A percentile compares a stretch with the other conserved stretches of the same genome.
Conservation (phyloP, 2,797 vertebrate species). For the Heteromormyrus szaboi region DNA sequence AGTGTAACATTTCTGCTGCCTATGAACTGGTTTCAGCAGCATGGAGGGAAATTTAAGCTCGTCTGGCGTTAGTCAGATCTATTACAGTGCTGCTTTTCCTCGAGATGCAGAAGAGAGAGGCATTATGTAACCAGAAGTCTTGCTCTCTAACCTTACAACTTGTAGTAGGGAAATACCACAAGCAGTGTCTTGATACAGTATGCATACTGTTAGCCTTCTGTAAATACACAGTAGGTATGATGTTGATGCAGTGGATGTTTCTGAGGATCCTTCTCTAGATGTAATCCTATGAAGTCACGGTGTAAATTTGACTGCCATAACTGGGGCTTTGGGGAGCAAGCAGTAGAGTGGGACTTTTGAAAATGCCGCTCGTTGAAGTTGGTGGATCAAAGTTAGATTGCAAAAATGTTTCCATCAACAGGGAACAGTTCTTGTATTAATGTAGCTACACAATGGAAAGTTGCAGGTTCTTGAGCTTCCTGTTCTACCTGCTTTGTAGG, state of each 20-base stretch:
- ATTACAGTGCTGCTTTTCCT: constrained; percentile 53
- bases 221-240: neutral
- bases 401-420: neutral
- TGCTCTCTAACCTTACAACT: constrained; percentile 24
- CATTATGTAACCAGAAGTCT: constrained; percentile 46
- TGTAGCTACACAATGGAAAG: neutral
- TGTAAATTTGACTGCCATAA: neutral
- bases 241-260: neutral
- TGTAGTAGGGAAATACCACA: neutral
- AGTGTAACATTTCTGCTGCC: neutral
- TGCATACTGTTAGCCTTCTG: neutral
- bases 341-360: neutral
- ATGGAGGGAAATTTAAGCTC: constrained; percentile 54
- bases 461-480: neutral
- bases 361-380: neutral
- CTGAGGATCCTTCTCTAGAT: neutral
- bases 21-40: constrained; percentile 32
- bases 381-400: neutral
- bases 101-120: constrained; percentile 39
- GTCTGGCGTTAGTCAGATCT: constrained; percentile 66
- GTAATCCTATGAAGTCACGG: neutral
- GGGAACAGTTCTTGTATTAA: neutral
- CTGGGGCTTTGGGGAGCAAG: neutral
- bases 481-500: neutral
- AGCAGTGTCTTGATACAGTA: neutral